Base-by-base conservation (phyloP, 2,888 invertebrate species). In the Mesorhabditis sp. region DNA sequence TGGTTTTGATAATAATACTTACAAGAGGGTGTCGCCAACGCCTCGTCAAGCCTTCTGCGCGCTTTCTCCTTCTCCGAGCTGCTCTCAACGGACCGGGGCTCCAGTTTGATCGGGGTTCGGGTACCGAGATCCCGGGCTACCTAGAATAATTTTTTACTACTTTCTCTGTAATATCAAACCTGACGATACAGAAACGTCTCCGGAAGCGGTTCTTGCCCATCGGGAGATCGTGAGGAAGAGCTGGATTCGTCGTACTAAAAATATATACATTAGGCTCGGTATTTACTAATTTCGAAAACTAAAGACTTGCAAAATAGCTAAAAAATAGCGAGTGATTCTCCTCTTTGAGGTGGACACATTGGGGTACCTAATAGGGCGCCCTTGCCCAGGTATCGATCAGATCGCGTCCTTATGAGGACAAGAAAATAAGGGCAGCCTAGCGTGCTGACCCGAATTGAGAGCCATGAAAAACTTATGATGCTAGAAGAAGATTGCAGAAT, bases 51-150 rank as follows among this genome's bases (percentile, higher is more conserved):
- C n/a, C 58, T 50, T 50, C 58, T 10, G 10, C 58, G 7, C 58
- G 58, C 58, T 50, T 50, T 50, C 58, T 50, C 58, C 58, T 50
- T 50, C 58, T 50, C 58, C 58, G 58, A 50, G 58, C 58, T 50
- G 58, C n/a, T 50, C 10, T 10, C 58, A 13, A n/a, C 10, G 7
- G 58, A 50, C 10, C 58, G 58, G n/a, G n/a, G 10, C 58, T 50
- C 58, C n/a, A 13, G 58, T 50, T 50, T 50, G 10, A 50, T 50
- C n/a, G 58, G 58, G 58, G 58, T 50, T 50, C n/a, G 58, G 7
- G 58, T 50, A n/a, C 58, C 58, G 58, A 50, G n/a, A 50, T 10
- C n/a, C 2, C 7, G 7, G 7, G 58, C 58, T 13, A 13, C 58
- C 58, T 50, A n/a, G 58, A 50, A 50, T n/a, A 50, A n/a, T 50